A percentile compares a stretch with the other conserved stretches of the same genome.
phyloP scores from a whole-genome alignment of 2,797 vertebrate species.

The Uromys caudimaculatus region DNA sequence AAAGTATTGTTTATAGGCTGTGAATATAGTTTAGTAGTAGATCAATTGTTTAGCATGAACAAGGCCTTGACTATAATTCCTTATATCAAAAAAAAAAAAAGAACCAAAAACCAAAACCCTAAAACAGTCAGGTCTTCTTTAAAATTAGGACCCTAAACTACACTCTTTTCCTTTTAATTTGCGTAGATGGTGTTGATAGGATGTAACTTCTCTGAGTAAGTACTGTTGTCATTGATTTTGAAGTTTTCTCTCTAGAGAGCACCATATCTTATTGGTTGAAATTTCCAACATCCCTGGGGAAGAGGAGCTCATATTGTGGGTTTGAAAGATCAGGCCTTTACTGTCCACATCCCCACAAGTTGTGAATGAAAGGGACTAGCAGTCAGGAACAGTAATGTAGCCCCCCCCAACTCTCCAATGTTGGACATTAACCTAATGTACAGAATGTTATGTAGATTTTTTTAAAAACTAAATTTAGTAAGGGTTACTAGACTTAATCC shows the following conservation, averaged over 20 bases:
- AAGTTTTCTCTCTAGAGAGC: constrained; percentile 70
- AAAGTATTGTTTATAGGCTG: not conserved
- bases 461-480: constrained; percentile 6
- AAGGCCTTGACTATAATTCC: not conserved
- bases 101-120: not conserved
- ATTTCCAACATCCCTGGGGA: constrained; percentile 52
- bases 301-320: constrained; percentile 48
- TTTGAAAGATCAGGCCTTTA: constrained; percentile 47
- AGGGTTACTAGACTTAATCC: not conserved
- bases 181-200: constrained; percentile 36
- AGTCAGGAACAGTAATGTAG: not conserved
- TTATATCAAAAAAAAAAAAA: not conserved
- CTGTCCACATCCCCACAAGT: not conserved
- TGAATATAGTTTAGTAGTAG: not conserved
- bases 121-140: constrained; percentile 42
- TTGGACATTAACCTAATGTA: not conserved
- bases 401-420: not conserved
- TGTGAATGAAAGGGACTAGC: not conserved
- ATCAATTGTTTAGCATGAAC: not conserved
- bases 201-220: constrained; percentile 65
- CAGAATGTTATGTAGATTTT: not conserved
- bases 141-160: constrained; percentile 58
- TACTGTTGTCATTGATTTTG: constrained; percentile 39
- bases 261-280: constrained; percentile 58
- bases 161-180: constrained; percentile 52